A percentile compares a stretch with the other conserved stretches of the same genome.
Evolutionary conservation across 2,113 vertebrate genomes (phyloP).

Genomic region (human (Homo sapiens)): DNA sequence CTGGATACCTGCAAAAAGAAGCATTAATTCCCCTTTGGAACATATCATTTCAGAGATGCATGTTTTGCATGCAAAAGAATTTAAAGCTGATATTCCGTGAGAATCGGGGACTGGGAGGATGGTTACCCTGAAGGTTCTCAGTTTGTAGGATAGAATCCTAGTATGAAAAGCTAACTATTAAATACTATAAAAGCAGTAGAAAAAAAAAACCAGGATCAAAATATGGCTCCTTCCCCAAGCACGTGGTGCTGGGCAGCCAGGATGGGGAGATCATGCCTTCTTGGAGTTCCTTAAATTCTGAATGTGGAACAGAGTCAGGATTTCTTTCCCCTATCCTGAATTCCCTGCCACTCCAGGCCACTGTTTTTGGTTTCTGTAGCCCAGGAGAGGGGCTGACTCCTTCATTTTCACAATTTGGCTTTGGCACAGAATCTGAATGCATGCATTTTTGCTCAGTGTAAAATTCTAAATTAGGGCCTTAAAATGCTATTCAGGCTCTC

Average conservation of each 20-base stretch:
- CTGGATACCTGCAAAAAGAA: conserved; percentile 87
- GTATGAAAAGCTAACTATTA: neutral
- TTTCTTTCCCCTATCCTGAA: neutral
- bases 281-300: no score
- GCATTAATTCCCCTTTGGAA: neutral
- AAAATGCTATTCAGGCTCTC: neutral
- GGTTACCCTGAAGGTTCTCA: neutral
- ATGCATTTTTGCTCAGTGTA: neutral
- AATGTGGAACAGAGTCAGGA: neutral
- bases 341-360: neutral
- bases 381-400: neutral
- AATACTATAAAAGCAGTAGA: neutral
- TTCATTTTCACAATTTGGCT: neutral
- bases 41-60: neutral
- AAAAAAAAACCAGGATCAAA: neutral
- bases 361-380: neutral
- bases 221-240: neutral
- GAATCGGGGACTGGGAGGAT: neutral
- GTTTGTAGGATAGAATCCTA: neutral
- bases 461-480: neutral
- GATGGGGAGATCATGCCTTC: neutral
- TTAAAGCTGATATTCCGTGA: neutral
- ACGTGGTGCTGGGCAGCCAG: neutral
- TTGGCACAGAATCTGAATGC: neutral
- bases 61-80: neutral